Conservation (phyloP, 1,140 invertebrate species). For the Bathynomus jamesi region DNA sequence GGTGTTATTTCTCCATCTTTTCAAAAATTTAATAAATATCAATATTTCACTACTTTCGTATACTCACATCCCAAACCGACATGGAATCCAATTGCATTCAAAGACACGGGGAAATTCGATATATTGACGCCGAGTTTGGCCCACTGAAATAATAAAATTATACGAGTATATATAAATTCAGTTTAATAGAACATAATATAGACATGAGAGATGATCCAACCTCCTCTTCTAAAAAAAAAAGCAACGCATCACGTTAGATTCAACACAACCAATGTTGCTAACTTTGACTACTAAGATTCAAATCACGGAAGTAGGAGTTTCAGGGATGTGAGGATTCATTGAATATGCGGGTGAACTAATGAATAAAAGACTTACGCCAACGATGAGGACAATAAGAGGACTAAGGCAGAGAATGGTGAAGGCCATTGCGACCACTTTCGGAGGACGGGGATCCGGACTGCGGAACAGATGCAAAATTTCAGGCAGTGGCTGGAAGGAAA, state of each 20-base stretch:
- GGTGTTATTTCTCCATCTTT: too few relatives aligned
- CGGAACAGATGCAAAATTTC: constrained; percentile 75
- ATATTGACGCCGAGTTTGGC: constrained; percentile 80
- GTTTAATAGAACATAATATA: too few relatives aligned
- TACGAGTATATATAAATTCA: neutral
- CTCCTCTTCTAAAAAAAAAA: too few relatives aligned
- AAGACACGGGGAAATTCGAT: constrained; percentile 65
- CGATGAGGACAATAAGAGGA: constrained; percentile 73
- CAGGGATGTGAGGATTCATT: too few relatives aligned
- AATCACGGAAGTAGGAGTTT: too few relatives aligned
- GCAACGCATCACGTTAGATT: too few relatives aligned
- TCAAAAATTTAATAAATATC: too few relatives aligned
- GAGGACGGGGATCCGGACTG: constrained; percentile 80
- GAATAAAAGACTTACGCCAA: constrained; percentile 15
- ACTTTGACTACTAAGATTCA: too few relatives aligned
- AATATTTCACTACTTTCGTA: too few relatives aligned
- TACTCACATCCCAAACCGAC: constrained; percentile 30
- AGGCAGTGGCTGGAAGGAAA: constrained; percentile 28
- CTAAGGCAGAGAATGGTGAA: constrained; percentile 76
- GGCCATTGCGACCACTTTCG: constrained; percentile 74
- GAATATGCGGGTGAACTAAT: too few relatives aligned
- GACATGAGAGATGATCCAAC: too few relatives aligned
- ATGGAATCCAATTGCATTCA: constrained; percentile 74
- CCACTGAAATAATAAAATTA: constrained; percentile 57
- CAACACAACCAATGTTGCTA: too few relatives aligned